These are phyloP conservation scores for Apeira syringaria DNA, from an alignment of 2,888 invertebrate genomes.

Conservation along the genomic window DNA sequence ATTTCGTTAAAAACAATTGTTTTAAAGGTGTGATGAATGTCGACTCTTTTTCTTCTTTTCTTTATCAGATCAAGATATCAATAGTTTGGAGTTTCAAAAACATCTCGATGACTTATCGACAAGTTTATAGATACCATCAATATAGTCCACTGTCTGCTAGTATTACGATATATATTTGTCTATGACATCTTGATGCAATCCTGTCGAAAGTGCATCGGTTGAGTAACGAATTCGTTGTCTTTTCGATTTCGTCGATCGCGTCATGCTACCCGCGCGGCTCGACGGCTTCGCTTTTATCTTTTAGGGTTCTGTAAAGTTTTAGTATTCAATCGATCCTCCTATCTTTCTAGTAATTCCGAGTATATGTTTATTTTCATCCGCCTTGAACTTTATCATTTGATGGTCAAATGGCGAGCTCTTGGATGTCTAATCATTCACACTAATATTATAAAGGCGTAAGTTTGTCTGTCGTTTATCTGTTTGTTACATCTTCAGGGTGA, in stretches of 20 bases:
- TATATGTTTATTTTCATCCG: too few relatives aligned
- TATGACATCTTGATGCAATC: constrained; percentile 44
- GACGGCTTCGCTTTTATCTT: constrained; percentile 48
- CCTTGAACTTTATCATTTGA: too few relatives aligned
- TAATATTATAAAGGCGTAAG: too few relatives aligned
- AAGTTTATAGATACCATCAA: constrained; percentile 54
- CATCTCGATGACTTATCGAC: constrained; percentile 56
- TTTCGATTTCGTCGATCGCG: constrained; percentile 51
- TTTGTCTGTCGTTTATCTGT: too few relatives aligned
- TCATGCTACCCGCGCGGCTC: constrained; percentile 56
- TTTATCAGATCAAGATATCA: constrained; percentile 27
- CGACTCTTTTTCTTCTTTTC: too few relatives aligned
- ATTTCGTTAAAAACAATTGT: too few relatives aligned
- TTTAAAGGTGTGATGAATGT: too few relatives aligned
- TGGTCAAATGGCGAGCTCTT: too few relatives aligned
- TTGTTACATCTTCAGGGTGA: too few relatives aligned
- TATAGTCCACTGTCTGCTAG: background rate
- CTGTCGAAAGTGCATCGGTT: constrained; percentile 55
- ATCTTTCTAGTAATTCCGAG: too few relatives aligned
- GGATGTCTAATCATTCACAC: too few relatives aligned
- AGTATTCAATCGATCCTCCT: too few relatives aligned
- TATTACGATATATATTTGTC: constrained; percentile 2
- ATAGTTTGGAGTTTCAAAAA: constrained; percentile 26
- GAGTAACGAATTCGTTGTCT: constrained; percentile 63
- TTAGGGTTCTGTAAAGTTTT: constrained; percentile 34